Evolutionary conservation across 2,797 vertebrate genomes (phyloP).

Genomic region (Corythornis leucogaster): DNA sequence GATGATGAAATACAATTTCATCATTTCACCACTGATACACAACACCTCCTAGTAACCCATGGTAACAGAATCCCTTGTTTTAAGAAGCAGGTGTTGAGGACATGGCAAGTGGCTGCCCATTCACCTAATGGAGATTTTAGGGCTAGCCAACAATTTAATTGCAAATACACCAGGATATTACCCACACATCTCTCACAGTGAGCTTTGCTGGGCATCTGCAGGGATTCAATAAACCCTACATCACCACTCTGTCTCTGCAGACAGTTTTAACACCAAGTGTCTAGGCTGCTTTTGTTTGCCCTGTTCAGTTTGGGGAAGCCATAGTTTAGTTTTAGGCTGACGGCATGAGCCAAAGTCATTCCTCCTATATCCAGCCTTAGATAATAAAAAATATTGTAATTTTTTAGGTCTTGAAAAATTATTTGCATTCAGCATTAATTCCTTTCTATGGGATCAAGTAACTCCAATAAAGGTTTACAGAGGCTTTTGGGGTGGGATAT

Average conservation of each 20-base stretch:
- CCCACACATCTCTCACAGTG: neutral
- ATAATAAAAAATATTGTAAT: neutral
- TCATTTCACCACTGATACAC: neutral
- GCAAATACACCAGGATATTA: neutral
- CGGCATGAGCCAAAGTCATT: neutral
- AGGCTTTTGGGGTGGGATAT: neutral
- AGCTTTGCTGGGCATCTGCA: slow-evolving; percentile 35
- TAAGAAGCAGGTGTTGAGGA: slow-evolving; percentile 8
- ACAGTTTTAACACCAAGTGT: neutral
- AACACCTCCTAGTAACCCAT: slow-evolving; percentile 13
- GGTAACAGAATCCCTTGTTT: neutral
- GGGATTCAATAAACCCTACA: slow-evolving; percentile 47
- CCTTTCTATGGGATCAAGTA: neutral
- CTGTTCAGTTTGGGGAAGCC: neutral
- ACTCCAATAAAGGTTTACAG: neutral
- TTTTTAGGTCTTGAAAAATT: neutral
- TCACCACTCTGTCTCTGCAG: slow-evolving; percentile 28
- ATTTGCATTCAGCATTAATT: neutral
- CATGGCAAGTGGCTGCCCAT: neutral
- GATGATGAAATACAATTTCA: neutral
- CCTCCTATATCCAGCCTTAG: neutral
- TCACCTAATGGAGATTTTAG: slow-evolving; percentile 36
- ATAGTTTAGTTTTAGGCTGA: neutral
- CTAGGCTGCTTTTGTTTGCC: neutral
- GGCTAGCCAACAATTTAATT: slow-evolving; percentile 37